Percentiles rank a stretch among this genome's conserved stretches.
Evolutionary conservation across 2,888 invertebrate species (phyloP).

Genomic region (Anthophora plumipes): DNA sequence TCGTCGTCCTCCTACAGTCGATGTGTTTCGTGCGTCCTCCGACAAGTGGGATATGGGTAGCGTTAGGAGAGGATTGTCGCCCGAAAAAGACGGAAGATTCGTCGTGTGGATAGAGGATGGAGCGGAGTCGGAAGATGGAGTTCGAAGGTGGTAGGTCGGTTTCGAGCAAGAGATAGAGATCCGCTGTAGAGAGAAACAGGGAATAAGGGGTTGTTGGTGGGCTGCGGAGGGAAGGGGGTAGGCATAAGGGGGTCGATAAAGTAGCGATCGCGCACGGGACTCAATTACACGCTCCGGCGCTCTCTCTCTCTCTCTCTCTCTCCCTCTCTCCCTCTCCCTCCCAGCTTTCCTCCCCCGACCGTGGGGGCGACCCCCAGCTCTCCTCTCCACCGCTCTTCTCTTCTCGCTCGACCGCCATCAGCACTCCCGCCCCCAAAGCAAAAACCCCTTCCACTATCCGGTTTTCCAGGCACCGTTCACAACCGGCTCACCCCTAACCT

Average conservation of each 20-base stretch:
- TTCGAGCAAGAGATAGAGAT: slow-evolving; percentile 60
- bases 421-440: slow-evolving; percentile 64
- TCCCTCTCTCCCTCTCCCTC: slow-evolving; percentile 25
- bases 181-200: slow-evolving; percentile 38
- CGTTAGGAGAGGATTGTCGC: not conserved
- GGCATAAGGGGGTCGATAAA: slow-evolving; percentile 83
- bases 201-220: slow-evolving; percentile 42
- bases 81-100: slow-evolving; percentile 45
- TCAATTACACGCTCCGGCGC: slow-evolving; percentile 84
- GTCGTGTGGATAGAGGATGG: slow-evolving; percentile 39
- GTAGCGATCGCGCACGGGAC: slow-evolving; percentile 84
- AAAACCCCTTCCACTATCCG: slow-evolving; percentile 45
- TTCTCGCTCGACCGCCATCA: slow-evolving; percentile 65
- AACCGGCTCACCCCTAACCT: slow-evolving; percentile 63
- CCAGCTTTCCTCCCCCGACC: slow-evolving; percentile 30
- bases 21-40: slow-evolving; percentile 56
- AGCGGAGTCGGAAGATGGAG: slow-evolving; percentile 55
- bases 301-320: slow-evolving; percentile 59
- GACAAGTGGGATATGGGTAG: slow-evolving; percentile 3
- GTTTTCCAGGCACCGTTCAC: slow-evolving; percentile 72
- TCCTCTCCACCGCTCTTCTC: slow-evolving; percentile 29
- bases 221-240: slow-evolving; percentile 64
- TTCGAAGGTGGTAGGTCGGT: slow-evolving; percentile 59
- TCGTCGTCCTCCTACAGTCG: slow-evolving; percentile 64
- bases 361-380: slow-evolving; percentile 19